phyloP scores from a whole-genome alignment of 2,113 vertebrate genomes.

The Coptodon rendalli region DNA sequence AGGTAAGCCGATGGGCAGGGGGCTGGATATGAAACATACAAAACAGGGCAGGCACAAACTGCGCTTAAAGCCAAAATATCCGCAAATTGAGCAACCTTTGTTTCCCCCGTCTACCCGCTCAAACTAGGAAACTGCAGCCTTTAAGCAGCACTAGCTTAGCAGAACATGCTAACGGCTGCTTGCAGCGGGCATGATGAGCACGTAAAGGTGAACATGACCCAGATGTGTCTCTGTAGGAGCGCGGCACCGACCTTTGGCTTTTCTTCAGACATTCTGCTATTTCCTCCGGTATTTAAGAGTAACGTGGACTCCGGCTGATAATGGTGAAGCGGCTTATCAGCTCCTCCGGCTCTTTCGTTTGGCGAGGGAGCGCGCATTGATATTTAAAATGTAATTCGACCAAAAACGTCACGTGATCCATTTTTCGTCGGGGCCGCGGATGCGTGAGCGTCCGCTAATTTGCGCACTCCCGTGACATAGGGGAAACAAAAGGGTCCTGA shows the following conservation, averaged over 20 bases:
- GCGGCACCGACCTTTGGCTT: slow-evolving; percentile 81
- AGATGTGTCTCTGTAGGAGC: too few species aligned
- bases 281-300: background rate
- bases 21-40: background rate
- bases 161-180: background rate
- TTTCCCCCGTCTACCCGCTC: slow-evolving; percentile 61
- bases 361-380: slow-evolving; percentile 71
- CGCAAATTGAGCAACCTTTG: slow-evolving; percentile 61
- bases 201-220: background rate
- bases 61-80: slow-evolving; percentile 18
- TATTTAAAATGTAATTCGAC: slow-evolving; percentile 65
- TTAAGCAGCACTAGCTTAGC: slow-evolving; percentile 40
- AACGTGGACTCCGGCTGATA: background rate
- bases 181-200: background rate
- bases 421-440: slow-evolving; percentile 54
- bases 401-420: slow-evolving; percentile 65
- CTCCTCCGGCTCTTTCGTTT: slow-evolving; percentile 60
- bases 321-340: slow-evolving; percentile 14
- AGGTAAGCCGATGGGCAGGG: rapidly evolving
- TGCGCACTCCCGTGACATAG: slow-evolving; percentile 42
- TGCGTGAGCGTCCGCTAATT: slow-evolving; percentile 18
- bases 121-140: slow-evolving; percentile 48
- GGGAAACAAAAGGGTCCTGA: background rate
- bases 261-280: slow-evolving; percentile 81
- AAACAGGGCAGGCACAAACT: background rate